Percentiles rank a stretch among this genome's conserved stretches.
Conservation (phyloP, 2,888 invertebrate genomes). For the Meghimatium bilineatum region DNA sequence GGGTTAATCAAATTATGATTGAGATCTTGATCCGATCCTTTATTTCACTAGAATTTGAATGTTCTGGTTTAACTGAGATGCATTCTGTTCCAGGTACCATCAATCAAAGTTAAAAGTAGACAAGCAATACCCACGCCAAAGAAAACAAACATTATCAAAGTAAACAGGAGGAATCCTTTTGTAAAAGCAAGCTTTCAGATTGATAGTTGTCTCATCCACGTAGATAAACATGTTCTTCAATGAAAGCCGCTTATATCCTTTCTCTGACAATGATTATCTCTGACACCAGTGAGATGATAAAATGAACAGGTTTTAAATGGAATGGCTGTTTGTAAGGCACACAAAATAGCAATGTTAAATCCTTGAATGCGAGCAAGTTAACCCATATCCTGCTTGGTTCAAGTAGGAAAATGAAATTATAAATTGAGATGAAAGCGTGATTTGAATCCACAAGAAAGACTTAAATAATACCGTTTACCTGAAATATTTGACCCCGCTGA, state of each 20-base stretch:
- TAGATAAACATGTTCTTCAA: not conserved
- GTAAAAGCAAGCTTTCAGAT: not conserved
- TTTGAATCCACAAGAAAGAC: not conserved
- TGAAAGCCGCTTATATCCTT: not conserved
- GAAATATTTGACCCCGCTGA: not conserved
- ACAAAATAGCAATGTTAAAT: not conserved
- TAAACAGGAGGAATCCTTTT: not conserved
- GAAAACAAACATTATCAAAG: not conserved
- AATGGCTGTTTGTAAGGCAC: not conserved
- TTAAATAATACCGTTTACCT: not conserved
- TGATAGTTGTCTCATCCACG: not conserved
- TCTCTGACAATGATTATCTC: not conserved
- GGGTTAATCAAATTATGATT: too few relatives aligned
- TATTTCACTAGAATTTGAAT: too few relatives aligned
- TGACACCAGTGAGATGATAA: not conserved
- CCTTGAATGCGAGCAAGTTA: not conserved
- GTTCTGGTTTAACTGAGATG: too few relatives aligned
- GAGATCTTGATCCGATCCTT: too few relatives aligned
- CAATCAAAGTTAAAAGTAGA: not conserved
- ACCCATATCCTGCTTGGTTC: not conserved
- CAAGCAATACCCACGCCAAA: not conserved
- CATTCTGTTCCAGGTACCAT: too few relatives aligned
- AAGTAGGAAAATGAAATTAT: not conserved
- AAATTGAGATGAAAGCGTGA: not conserved
- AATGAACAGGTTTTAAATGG: not conserved